These are phyloP conservation scores for Zaprionus gabonicus DNA, from an alignment of 1,140 invertebrate species.

Conservation along the genomic window DNA sequence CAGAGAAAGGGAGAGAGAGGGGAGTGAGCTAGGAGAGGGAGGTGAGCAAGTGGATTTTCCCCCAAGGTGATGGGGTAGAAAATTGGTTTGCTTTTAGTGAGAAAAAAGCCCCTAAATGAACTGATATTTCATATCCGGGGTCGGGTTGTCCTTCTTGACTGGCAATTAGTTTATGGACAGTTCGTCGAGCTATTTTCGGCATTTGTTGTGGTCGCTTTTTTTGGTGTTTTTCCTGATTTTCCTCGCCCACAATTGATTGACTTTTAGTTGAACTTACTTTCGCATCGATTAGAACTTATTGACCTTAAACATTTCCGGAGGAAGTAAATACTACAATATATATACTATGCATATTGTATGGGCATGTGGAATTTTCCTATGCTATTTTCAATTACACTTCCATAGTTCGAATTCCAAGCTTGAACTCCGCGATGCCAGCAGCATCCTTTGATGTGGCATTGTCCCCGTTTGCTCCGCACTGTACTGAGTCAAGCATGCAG, in stretches of 20 bases:
- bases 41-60: neutral
- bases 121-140: conserved; percentile 49
- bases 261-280: neutral
- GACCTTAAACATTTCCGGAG: neutral
- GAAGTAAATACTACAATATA: neutral
- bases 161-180: conserved; percentile 58
- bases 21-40: neutral
- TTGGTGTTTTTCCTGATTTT: neutral
- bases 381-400: conserved; percentile 54
- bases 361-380: conserved; percentile 21
- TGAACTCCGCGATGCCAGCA: conserved; percentile 2
- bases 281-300: neutral
- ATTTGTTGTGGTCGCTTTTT: conserved; percentile 23
- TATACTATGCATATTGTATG: neutral
- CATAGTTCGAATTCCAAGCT: conserved; percentile 55
- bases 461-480: conserved; percentile 10
- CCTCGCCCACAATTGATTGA: conserved; percentile 7
- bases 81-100: conserved; percentile 36
- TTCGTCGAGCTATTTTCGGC: conserved; percentile 31
- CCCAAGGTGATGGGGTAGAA: conserved; percentile 49
- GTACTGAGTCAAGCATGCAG: conserved; percentile 57
- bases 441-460: conserved; percentile 32
- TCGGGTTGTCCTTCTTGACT: conserved; percentile 20
- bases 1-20: conserved; percentile 8
- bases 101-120: conserved; percentile 53